A percentile compares a stretch with the other conserved stretches of the same genome.
Evolutionary conservation across 2,888 invertebrate species (phyloP).

Genomic region (Tethea ocularis): DNA sequence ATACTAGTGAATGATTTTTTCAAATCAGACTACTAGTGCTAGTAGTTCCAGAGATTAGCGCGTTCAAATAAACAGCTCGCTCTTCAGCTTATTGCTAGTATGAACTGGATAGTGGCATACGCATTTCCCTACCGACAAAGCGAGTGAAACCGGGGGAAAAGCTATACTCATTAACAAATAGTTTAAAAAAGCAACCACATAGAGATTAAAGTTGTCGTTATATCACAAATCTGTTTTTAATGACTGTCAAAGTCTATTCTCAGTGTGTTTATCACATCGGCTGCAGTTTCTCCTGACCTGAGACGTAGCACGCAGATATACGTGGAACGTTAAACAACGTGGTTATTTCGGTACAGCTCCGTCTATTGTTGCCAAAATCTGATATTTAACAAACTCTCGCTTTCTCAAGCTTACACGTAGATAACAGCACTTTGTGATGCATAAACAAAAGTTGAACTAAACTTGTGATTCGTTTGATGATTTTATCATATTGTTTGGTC

Average conservation of each 20-base stretch:
- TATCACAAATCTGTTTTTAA: neutral
- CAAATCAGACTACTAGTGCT: no score
- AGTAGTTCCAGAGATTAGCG: no score
- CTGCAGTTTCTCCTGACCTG: conserved; percentile 9
- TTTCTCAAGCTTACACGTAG: neutral
- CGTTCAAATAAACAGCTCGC: no score
- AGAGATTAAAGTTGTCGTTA: no score
- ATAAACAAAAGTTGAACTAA: neutral
- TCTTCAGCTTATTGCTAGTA: no score
- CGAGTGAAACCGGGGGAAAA: no score
- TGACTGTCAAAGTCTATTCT: conserved; percentile 11
- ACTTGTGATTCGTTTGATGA: neutral
- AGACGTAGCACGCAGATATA: conserved; percentile 9
- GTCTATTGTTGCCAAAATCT: neutral
- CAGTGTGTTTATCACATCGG: neutral
- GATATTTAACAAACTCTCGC: neutral
- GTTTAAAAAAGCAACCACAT: no score
- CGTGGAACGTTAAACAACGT: neutral
- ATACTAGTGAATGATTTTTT: no score
- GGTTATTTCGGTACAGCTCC: neutral
- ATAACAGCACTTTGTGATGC: neutral
- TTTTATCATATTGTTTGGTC: no score
- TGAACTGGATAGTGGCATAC: no score
- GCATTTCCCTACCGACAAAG: no score
- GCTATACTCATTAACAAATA: no score